A percentile compares a stretch with the other conserved stretches of the same genome.
phyloP scores from a whole-genome alignment of 35 echinoderm and acorn worm species.

The Patiria miniata region DNA sequence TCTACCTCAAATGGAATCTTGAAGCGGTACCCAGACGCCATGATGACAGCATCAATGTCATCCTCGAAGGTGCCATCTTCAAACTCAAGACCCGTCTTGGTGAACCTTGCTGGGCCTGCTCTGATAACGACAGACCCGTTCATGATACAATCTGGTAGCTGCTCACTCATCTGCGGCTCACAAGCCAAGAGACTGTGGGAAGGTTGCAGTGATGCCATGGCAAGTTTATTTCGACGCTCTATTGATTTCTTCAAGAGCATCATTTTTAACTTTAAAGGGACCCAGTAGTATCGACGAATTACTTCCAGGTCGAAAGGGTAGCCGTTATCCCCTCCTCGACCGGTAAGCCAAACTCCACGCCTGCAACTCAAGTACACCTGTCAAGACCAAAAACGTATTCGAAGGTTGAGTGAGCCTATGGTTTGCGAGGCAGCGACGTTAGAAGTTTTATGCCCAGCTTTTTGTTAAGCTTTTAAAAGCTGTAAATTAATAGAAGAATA shows the following conservation, averaged over 20 bases:
- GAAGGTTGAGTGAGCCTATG: too few species aligned
- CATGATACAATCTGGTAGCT: constrained; percentile 50
- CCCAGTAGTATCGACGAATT: neutral
- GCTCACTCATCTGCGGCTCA: constrained; percentile 61
- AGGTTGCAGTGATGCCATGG: constrained; percentile 39
- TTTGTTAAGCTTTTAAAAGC: too few species aligned
- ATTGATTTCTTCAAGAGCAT: neutral
- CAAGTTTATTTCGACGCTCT: constrained; percentile 28
- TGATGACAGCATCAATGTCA: constrained; percentile 65
- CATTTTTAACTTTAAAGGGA: constrained; percentile 9
- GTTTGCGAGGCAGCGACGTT: neutral
- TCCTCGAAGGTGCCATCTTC: constrained; percentile 73
- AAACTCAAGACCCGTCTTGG: constrained; percentile 52
- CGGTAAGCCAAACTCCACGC: constrained; percentile 56
- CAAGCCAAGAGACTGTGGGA: neutral
- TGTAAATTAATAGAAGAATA: too few species aligned
- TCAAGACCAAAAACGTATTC: neutral
- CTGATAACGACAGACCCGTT: constrained; percentile 57
- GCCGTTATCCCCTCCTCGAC: constrained; percentile 39
- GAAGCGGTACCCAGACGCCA: constrained; percentile 51
- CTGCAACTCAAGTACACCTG: constrained; percentile 63
- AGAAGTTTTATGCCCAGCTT: too few species aligned
- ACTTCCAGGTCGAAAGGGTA: constrained; percentile 40
- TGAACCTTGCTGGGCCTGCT: constrained; percentile 36
- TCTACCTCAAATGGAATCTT: constrained; percentile 63